Conservation (phyloP, 2,797 vertebrate species). For the Balearica regulorum region DNA sequence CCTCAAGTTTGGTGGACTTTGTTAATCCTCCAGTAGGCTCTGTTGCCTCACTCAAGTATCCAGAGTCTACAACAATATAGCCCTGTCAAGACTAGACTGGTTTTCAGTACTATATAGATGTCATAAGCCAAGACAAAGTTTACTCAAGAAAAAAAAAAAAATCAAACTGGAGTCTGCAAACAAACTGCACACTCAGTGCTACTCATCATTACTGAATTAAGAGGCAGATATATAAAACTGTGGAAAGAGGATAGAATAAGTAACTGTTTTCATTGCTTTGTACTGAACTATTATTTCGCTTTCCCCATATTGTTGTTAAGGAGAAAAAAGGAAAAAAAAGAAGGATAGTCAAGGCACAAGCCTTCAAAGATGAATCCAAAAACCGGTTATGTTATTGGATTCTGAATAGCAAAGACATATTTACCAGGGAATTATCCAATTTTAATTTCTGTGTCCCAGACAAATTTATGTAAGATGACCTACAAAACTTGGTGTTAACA, state of each 20-base stretch:
- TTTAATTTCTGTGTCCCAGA: not conserved
- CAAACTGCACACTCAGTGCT: not conserved
- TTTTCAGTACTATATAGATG: not conserved
- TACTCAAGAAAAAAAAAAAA: not conserved
- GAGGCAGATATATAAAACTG: not conserved
- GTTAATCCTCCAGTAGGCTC: not conserved
- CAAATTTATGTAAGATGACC: not conserved
- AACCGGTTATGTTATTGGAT: not conserved
- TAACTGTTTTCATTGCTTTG: not conserved
- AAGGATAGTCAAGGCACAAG: not conserved
- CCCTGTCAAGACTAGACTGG: not conserved
- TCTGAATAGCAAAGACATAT: not conserved
- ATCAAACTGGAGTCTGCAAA: not conserved
- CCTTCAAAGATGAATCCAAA: not conserved
- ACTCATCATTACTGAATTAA: not conserved
- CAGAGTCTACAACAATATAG: not conserved
- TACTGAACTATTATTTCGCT: not conserved
- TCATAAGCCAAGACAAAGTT: not conserved
- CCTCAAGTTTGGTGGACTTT: not conserved
- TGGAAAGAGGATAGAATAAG: not conserved
- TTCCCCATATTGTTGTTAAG: not conserved
- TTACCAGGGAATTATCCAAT: not conserved
- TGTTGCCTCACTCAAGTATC: not conserved
- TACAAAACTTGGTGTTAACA: not conserved
- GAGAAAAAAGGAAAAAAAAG: not conserved